A percentile compares a stretch with the other conserved stretches of the same genome.
Evolutionary conservation across 1,140 invertebrate species (phyloP).

Genomic region (Medauroidea extradentata): DNA sequence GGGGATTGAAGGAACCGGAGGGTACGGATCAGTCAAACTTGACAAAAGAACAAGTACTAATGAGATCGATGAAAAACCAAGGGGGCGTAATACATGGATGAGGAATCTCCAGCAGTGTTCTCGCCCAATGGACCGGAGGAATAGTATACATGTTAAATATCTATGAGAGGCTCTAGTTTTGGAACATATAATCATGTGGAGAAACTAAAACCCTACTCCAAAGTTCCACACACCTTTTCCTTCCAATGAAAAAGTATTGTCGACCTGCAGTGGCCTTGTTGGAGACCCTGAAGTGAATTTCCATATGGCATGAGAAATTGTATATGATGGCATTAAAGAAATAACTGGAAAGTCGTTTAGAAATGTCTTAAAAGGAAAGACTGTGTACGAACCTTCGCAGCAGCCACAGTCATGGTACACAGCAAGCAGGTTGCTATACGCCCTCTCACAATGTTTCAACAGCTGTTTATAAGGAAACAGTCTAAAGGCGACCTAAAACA

Average conservation of each 20-base stretch:
- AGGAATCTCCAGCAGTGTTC: not conserved
- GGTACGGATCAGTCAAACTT: slow-evolving; percentile 38
- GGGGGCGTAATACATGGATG: slow-evolving; percentile 7
- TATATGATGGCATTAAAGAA: not conserved
- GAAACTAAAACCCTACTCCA: too few species aligned
- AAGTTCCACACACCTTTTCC: too few species aligned
- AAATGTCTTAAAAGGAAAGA: too few species aligned
- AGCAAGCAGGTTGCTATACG: too few species aligned
- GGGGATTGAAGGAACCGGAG: too few species aligned
- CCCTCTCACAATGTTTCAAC: too few species aligned
- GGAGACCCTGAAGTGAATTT: not conserved
- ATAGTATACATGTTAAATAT: too few species aligned
- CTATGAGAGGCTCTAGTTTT: not conserved
- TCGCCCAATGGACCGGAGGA: not conserved
- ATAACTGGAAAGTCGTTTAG: not conserved
- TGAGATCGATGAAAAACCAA: slow-evolving; percentile 33
- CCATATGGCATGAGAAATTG: not conserved
- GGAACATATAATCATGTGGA: not conserved
- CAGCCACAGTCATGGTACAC: too few species aligned
- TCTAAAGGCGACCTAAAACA: not conserved
- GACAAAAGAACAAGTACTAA: slow-evolving; percentile 38
- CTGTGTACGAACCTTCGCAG: too few species aligned
- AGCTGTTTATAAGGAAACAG: too few species aligned
- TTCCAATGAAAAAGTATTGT: not conserved
- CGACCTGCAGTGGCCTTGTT: not conserved